A percentile compares a stretch with the other conserved stretches of the same genome.
These are phyloP conservation scores for Paramisgurnus dabryanus DNA, from an alignment of 2,113 vertebrate species.

Conservation along the genomic window DNA sequence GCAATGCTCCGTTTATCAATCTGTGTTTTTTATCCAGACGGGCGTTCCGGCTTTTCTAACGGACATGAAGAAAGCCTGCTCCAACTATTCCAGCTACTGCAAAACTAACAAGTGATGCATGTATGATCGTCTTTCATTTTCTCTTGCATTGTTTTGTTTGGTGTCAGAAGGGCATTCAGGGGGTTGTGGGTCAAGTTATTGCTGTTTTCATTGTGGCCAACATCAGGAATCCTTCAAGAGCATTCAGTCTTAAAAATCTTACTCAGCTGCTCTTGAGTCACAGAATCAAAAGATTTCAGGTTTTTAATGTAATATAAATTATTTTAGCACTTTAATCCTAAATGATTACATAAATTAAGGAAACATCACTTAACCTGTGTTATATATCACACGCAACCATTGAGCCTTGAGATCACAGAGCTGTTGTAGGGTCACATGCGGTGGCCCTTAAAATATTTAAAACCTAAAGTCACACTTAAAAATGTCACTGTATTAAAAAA, in stretches of 20 bases:
- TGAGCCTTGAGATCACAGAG: too few relatives aligned
- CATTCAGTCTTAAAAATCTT: background rate
- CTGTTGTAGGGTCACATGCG: too few relatives aligned
- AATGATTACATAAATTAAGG: too few relatives aligned
- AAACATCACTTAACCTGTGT: too few relatives aligned
- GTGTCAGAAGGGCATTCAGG: slow-evolving; percentile 1
- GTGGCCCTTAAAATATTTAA: background rate
- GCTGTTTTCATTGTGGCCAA: background rate
- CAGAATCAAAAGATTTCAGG: background rate
- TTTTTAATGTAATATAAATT: background rate
- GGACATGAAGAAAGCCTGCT: slow-evolving; percentile 84
- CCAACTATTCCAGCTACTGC: slow-evolving; percentile 69
- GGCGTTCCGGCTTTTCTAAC: slow-evolving; percentile 85
- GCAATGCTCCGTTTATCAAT: slow-evolving; percentile 32
- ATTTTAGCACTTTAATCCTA: background rate
- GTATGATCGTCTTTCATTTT: background rate
- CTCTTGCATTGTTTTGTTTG: background rate
- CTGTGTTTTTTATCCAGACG: slow-evolving; percentile 70
- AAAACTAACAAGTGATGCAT: slow-evolving; percentile 64
- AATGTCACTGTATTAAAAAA: background rate
- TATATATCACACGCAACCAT: too few relatives aligned
- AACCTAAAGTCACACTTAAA: background rate
- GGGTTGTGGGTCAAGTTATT: background rate
- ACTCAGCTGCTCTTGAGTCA: background rate
- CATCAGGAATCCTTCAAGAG: background rate